Evolutionary conservation across 1,140 invertebrate species (phyloP), one percentile per base, ranked within the genome.

Genomic region (Procambarus virginalis): DNA sequence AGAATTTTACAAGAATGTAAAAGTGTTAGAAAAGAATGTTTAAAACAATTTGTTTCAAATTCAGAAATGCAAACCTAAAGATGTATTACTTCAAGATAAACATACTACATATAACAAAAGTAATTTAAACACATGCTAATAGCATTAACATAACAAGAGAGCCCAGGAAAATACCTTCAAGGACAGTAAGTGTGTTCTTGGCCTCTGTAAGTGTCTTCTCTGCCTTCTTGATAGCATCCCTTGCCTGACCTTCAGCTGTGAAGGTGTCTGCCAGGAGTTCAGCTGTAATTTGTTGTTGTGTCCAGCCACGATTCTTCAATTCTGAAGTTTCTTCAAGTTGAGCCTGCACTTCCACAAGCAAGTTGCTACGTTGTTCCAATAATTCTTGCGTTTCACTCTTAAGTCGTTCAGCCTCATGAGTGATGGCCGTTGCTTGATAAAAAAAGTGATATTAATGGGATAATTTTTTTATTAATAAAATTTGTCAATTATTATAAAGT

Each of bases 121-220:
- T 34, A 34, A 34, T 34, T 34, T 34, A 34, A 34, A 34, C 34
- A 34, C 34, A 34, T 34, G 1, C 34, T 34, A 34, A 34, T 34
- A 34, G 34, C 34, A 34, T 34, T 34, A 34, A 34, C 34, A 34
- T 34, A 34, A 34, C 34, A 34, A 34, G 34, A 34, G 34, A 34
- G 1, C 34, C 34, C 34, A 0, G 75, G 46, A 78, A 93, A 91
- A 94, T 94, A 98, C 97, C 96, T 94, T 96, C 95, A 2, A 99
- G 94, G 76, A 97, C 98, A 87, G 96, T 95, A 81, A 97, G 96
- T 6, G 98, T 99, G 79, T 97, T 96, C 92, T 97, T 96, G 2
- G 98, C 98, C 93, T 98, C 97, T 92, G 96, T 95, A 0, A 99
- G 94, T 0, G 97, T 98, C 91, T 96, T 96, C 92, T 98, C 97